Conservation (phyloP, 2,113 vertebrate genomes). For the Herpetotheres cachinnans region DNA sequence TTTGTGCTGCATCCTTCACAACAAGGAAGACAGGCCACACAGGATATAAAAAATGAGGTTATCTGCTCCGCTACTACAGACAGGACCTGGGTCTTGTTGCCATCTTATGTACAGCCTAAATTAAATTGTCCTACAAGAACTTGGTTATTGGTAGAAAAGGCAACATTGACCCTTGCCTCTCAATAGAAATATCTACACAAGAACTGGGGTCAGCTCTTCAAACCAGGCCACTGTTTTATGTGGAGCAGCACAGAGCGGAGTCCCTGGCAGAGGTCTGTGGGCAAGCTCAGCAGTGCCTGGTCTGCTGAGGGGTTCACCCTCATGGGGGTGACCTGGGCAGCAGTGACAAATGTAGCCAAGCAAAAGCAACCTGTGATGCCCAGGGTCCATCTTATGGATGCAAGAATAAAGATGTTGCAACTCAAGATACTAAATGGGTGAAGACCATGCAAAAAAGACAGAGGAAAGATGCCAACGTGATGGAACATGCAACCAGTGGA, state of each 20-base stretch:
- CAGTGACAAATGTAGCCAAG: background rate
- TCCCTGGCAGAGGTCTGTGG: fast-evolving
- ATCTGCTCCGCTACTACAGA: background rate
- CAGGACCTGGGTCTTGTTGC: background rate
- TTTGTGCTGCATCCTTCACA: background rate
- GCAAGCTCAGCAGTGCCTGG: fast-evolving
- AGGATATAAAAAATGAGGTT: background rate
- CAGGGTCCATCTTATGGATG: fast-evolving
- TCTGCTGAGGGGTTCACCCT: no score
- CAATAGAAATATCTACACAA: background rate
- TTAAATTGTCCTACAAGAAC: background rate
- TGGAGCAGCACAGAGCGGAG: background rate
- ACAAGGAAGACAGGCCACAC: background rate
- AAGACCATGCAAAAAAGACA: background rate
- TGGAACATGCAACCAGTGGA: background rate
- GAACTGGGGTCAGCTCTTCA: background rate
- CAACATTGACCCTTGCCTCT: background rate
- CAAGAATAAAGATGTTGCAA: background rate
- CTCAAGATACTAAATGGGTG: background rate
- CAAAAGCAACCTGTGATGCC: background rate
- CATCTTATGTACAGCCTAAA: background rate
- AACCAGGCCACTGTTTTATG: background rate
- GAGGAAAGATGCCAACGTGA: background rate
- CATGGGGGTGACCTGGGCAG: background rate
- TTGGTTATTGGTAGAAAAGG: background rate